A percentile compares a stretch with the other conserved stretches of the same genome.
phyloP scores from a whole-genome alignment of 2,113 vertebrate genomes.

The Emberiza fucata region DNA sequence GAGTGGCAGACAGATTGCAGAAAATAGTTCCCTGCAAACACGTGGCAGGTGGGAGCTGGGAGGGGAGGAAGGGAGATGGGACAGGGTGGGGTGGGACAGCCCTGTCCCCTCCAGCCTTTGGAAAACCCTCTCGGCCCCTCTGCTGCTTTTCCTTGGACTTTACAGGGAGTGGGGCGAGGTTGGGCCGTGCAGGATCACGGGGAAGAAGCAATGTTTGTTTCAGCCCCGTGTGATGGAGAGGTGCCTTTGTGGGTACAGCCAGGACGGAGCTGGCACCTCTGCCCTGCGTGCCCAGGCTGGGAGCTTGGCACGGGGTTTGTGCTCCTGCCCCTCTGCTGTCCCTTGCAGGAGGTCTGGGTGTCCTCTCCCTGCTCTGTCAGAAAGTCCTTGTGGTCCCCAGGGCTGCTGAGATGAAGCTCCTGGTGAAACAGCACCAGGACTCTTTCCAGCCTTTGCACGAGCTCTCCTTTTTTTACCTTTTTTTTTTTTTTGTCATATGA shows the following conservation, averaged over 20 bases:
- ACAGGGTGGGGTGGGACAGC: neutral
- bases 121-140: neutral
- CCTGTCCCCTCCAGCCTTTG: neutral
- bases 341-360: neutral
- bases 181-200: neutral
- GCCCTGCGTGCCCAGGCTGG: neutral
- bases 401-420: neutral
- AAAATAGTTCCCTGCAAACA: constrained; percentile 5
- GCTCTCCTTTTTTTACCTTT: neutral
- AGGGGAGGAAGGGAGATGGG: neutral
- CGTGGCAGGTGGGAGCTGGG: neutral
- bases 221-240: neutral
- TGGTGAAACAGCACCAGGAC: neutral
- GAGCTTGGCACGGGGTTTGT: neutral
- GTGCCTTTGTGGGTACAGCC: neutral
- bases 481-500: neutral
- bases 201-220: rapidly evolving
- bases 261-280: neutral
- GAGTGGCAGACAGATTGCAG: constrained; percentile 44
- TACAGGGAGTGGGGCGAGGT: neutral
- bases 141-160: neutral
- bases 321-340: neutral
- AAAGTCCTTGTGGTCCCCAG: neutral
- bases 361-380: neutral
- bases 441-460: neutral